Base-by-base conservation (phyloP, 2,797 vertebrate genomes). In the Eremophila alpestris region DNA sequence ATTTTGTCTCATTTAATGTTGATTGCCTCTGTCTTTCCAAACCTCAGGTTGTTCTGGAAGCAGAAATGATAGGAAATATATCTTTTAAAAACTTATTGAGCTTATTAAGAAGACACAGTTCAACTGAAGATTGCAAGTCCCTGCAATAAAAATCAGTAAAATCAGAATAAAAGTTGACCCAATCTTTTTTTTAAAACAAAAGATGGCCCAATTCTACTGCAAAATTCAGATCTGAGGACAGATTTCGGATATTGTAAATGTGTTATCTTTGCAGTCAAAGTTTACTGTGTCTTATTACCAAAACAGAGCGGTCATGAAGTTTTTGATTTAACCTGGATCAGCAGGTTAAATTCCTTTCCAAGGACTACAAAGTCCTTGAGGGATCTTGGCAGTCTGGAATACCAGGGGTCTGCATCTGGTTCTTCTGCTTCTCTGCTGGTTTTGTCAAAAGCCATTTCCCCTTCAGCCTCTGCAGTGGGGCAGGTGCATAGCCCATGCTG, bases 1-100 rank as follows among this genome's bases (percentile, higher is more conserved):
- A 75, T 89, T 92, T 83, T 89, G 20, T 21, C 55, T 62, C 43
- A 49, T 75, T 94, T 91, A 49, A 19, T 86, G 51, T 80, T 75
- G 52, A 48, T 64, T 83, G 30, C 7, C 23, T 79, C 43, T 76
- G 43, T 76, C 36, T 74, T 83, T 92, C 52, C 59, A 82, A 78
- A 76, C 11, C 24, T 89, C 34, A 32, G 16, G 11, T 52, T 85
- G 34, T 54, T 79, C 56, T 82, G 63, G 52, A 88, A 88, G 34
- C 52, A 81, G 46, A 90, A 91, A 29, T 4, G 13, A 17, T 60
- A 78, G n/a, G 73, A 94, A 90, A 55, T 19, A 27, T 11, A 49
- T 32, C 5, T 78, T 94, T n/a, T 0, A 29, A 40, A 83, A n/a
- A 2, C 48, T 77, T 48, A 34, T 30, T 23, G 43, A 34, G 43